A percentile compares a stretch with the other conserved stretches of the same genome.
These are phyloP conservation scores for Oreochromis grahami DNA, from an alignment of 2,797 vertebrate genomes.

Conservation along the genomic window DNA sequence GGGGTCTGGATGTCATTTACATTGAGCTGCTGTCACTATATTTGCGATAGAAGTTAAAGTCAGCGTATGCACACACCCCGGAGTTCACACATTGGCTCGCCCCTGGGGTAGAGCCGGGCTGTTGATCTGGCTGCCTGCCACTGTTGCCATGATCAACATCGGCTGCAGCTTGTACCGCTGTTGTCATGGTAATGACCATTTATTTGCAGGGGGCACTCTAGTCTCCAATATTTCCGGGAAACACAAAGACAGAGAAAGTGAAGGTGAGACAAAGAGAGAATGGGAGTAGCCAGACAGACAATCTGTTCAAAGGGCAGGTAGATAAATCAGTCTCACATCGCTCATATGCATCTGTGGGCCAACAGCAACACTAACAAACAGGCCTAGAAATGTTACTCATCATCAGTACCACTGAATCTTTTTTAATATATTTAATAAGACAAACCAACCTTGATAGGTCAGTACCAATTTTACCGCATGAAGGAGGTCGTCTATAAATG, in stretches of 20 bases:
- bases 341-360: background rate
- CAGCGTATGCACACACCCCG: background rate
- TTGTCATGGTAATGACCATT: conserved; percentile 58
- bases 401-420: background rate
- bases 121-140: conserved; percentile 50
- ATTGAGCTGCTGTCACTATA: background rate
- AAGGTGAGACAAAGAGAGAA: background rate
- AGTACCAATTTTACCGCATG: background rate
- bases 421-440: background rate
- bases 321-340: background rate
- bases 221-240: conserved; percentile 41
- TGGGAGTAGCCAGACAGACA: background rate
- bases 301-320: conserved; percentile 24
- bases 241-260: background rate
- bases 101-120: conserved; percentile 40
- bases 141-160: conserved; percentile 53
- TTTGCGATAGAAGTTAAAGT: background rate
- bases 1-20: background rate
- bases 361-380: background rate
- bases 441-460: background rate
- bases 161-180: conserved; percentile 7
- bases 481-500: background rate
- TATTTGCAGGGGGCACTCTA: conserved; percentile 40
- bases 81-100: background rate
- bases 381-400: background rate